These are phyloP conservation scores for Aphaenogaster floridana DNA, from an alignment of 1,140 invertebrate species.

Conservation along the genomic window DNA sequence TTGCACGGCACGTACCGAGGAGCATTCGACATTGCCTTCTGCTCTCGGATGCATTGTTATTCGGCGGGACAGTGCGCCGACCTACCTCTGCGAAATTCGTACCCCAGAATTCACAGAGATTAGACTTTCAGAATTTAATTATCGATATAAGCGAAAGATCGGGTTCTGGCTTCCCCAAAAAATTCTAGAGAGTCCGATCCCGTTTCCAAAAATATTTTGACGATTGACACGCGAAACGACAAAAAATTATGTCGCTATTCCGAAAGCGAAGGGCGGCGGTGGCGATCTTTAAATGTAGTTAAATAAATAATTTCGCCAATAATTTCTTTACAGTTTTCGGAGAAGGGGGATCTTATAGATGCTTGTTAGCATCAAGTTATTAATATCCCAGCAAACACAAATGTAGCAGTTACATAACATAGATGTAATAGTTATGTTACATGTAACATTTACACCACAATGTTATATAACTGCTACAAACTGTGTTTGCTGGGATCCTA, in stretches of 20 bases:
- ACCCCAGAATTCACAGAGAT: not conserved
- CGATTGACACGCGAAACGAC: not conserved
- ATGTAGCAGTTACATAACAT: no score
- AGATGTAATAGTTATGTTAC: no score
- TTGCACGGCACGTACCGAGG: slow-evolving; percentile 35
- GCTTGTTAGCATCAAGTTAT: no score
- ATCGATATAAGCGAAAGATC: not conserved
- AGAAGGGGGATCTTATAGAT: no score
- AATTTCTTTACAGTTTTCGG: no score
- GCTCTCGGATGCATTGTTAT: slow-evolving; percentile 42
- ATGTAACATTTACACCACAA: no score
- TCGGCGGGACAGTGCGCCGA: not conserved
- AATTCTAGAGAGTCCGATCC: not conserved
- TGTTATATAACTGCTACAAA: no score
- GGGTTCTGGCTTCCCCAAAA: not conserved
- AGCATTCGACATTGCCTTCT: slow-evolving; percentile 48
- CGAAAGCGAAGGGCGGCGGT: not conserved
- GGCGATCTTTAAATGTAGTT: not conserved
- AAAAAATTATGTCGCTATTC: not conserved
- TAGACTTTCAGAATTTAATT: slow-evolving; percentile 5
- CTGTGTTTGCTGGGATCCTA: no score
- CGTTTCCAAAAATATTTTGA: not conserved
- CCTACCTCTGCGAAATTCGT: not conserved
- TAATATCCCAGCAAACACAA: no score
- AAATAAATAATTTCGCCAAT: not conserved